Evolutionary conservation across 1,140 invertebrate genomes (phyloP).

Genomic region (Aphelinus atriplicis): DNA sequence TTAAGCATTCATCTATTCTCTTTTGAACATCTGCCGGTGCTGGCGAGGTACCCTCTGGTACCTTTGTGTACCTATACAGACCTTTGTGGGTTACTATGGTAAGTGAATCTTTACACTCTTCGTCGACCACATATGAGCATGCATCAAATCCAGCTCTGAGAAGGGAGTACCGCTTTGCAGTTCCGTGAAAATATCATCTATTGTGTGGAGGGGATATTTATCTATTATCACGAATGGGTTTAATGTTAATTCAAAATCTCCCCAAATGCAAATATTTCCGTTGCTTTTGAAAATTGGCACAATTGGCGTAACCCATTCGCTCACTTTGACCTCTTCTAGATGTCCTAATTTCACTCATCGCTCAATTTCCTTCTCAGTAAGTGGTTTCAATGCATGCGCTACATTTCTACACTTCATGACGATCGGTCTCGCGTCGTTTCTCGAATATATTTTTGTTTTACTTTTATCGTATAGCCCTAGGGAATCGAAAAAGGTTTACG

Average conservation of each 20-base stretch:
- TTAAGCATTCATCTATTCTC: no score
- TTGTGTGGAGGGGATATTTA: background rate
- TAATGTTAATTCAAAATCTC: background rate
- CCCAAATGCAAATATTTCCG: constrained; percentile 49
- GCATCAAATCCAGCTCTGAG: background rate
- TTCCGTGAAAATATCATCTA: background rate
- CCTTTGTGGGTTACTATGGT: constrained; percentile 39
- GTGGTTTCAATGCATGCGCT: constrained; percentile 29
- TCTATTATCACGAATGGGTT: background rate
- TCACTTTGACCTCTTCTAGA: constrained; percentile 38
- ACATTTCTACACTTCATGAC: constrained; percentile 27
- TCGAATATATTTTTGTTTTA: constrained; percentile 6
- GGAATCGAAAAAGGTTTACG: background rate
- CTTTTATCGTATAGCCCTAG: constrained; percentile 2
- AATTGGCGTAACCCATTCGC: constrained; percentile 60
- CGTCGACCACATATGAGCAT: background rate
- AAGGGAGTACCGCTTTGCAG: background rate
- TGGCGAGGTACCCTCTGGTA: constrained; percentile 7
- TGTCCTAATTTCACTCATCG: constrained; percentile 36
- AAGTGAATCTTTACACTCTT: background rate
- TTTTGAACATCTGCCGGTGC: constrained; percentile 14
- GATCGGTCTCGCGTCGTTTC: constrained; percentile 3
- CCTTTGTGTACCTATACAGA: background rate
- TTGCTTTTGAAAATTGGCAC: constrained; percentile 59
- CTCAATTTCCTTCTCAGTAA: constrained; percentile 39